phyloP scores from a whole-genome alignment of 2,888 invertebrate species.

The Volucella inflata region DNA sequence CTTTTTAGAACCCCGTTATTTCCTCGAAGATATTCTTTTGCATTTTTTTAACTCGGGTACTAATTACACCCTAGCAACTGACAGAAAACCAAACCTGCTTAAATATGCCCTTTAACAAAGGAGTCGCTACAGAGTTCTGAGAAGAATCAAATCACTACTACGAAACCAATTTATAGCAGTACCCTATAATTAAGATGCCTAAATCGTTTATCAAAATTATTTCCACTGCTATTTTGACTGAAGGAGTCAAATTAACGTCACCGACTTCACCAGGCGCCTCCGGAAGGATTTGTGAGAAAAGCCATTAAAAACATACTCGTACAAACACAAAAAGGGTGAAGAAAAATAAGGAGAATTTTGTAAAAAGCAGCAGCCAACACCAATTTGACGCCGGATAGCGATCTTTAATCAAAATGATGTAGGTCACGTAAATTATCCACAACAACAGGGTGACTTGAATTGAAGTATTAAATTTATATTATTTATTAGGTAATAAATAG shows the following conservation, averaged over 20 bases:
- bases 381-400: slow-evolving; percentile 4
- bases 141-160: background rate
- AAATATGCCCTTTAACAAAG: too few species aligned
- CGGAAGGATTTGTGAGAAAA: background rate
- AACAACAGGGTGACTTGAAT: background rate
- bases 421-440: slow-evolving; percentile 2
- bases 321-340: background rate
- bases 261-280: slow-evolving; percentile 9
- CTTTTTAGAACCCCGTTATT: too few species aligned
- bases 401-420: slow-evolving; percentile 8
- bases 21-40: too few species aligned
- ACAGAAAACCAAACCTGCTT: too few species aligned
- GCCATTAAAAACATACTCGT: background rate
- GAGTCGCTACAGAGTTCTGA: background rate
- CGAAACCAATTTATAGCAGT: background rate
- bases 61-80: too few species aligned
- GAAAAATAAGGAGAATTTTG: background rate
- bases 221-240: slow-evolving; percentile 12
- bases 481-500: background rate
- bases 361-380: slow-evolving; percentile 1
- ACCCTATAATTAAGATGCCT: background rate
- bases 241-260: slow-evolving; percentile 5
- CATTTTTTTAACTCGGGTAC: too few species aligned
- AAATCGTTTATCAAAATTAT: slow-evolving; percentile 8
- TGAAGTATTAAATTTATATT: too few species aligned